Evolutionary conservation across 2,888 invertebrate species (phyloP), one percentile per base, ranked within the genome.

Genomic region (Andrena hattorfiana): DNA sequence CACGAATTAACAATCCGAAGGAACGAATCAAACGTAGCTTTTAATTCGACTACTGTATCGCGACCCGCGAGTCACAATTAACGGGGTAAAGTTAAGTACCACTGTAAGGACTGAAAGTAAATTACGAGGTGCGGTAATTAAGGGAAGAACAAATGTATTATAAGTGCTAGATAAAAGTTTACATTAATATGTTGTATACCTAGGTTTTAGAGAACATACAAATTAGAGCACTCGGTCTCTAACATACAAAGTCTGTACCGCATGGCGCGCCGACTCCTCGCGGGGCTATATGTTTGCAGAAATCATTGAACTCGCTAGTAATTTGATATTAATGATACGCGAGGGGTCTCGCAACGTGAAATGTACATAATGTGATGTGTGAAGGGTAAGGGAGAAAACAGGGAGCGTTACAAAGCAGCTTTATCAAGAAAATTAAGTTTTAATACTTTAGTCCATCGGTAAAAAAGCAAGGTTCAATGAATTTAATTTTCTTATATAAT

Each of bases 91-190:
- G 20, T 71, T 81, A 81, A 82, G 75, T 59, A 74, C 68, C 73
- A 32, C 35, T 64, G 32, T 64, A 81, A 75, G 81, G 81, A 81
- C 75, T 81, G 81, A 82, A 82, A 82, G 81, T 81, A 82, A 81
- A 67, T 69, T 60, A 66, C 74, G n/a, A 69, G 81, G 67, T 48
- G 26, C 60, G 28, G 48, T 28, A 30, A 48, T 66, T 81, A 75
- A 75, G 30, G 28, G 60, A 56, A 42, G 30, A 28, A 20, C 48
- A 68, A 42, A 26, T 69, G 68, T 68, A 80, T 32, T n/a, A 28
- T 80, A 81, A 80, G 68, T 60, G 80, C 63, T 73, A 68, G 68
- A 56, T 23, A 60, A 69, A 48, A 60, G n/a, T 64, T 71, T 68
- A 73, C 35, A 51, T 74, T 63, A 74, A 74, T 74, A 32, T 68